phyloP scores from a whole-genome alignment of 92 coral and sea anemone species.

The Palythoa grandis region DNA sequence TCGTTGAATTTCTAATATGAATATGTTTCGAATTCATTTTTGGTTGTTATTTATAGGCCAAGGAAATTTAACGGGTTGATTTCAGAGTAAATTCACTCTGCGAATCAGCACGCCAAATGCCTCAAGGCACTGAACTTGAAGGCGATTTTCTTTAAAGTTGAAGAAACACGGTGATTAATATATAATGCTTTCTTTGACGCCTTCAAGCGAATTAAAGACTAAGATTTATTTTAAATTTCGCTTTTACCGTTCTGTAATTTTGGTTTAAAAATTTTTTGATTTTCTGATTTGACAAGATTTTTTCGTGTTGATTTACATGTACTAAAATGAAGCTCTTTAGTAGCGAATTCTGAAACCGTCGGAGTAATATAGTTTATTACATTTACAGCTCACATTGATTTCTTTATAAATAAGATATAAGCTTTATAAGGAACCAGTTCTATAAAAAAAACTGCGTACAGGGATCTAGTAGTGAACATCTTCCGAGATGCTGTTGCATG shows the following conservation, averaged over 20 bases:
- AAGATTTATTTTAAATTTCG: neutral
- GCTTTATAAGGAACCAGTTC: neutral
- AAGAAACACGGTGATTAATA: neutral
- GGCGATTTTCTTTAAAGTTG: conserved; percentile 4
- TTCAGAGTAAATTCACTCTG: conserved; percentile 23
- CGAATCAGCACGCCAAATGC: conserved; percentile 31
- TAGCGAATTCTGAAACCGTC: neutral
- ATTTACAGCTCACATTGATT: neutral
- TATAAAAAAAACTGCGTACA: neutral
- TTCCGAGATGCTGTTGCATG: conserved; percentile 17
- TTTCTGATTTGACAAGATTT: neutral
- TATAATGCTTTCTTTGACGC: neutral
- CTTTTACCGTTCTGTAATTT: neutral
- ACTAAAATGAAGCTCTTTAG: neutral
- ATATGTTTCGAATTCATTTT: neutral
- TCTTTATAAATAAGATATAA: neutral
- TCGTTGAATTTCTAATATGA: neutral
- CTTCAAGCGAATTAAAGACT: neutral
- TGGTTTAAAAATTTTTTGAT: neutral
- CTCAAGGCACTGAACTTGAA: neutral
- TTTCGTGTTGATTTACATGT: neutral
- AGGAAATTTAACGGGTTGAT: conserved; percentile 7
- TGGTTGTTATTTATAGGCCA: neutral
- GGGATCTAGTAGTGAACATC: neutral
- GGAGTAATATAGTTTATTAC: neutral